Percentiles rank a stretch among this genome's conserved stretches.
These are phyloP conservation scores for Clarias batrachus DNA, from an alignment of 2,113 vertebrate genomes.

Conservation along the genomic window DNA sequence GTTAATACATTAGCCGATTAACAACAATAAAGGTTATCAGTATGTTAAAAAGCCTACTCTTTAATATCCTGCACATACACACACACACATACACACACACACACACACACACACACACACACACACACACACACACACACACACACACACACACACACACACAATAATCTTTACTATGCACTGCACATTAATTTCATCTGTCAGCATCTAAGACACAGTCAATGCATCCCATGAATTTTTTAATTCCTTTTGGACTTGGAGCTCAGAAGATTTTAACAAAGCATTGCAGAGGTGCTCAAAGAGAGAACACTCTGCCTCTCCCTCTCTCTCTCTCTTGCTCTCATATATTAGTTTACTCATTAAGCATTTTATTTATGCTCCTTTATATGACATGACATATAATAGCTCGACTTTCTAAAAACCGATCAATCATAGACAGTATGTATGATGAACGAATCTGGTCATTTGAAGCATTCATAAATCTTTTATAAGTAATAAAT, in stretches of 20 bases:
- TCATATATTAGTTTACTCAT: not conserved
- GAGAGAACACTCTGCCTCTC: not conserved
- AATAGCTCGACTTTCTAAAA: not conserved
- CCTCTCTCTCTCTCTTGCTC: not conserved
- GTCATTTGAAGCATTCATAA: not conserved
- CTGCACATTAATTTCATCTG: not conserved
- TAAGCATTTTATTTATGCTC: not conserved
- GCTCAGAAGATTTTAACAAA: not conserved
- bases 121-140: not conserved
- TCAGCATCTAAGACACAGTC: conserved; percentile 5
- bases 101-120: not conserved
- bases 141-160: no score
- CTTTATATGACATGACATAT: not conserved
- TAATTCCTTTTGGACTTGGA: not conserved
- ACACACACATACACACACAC: not conserved
- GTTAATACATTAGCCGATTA: conserved; percentile 55
- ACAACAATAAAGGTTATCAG: conserved; percentile 64
- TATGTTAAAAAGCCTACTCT: conserved; percentile 39
- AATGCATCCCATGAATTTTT: conserved; percentile 3
- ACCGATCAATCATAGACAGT: not conserved
- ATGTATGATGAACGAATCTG: not conserved
- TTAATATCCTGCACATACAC: conserved; percentile 14
- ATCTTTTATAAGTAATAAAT: not conserved
- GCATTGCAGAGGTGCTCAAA: not conserved
- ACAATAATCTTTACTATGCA: not conserved